These are phyloP conservation scores for Bacillus rossius DNA, from an alignment of 1,140 invertebrate genomes.

Conservation along the genomic window DNA sequence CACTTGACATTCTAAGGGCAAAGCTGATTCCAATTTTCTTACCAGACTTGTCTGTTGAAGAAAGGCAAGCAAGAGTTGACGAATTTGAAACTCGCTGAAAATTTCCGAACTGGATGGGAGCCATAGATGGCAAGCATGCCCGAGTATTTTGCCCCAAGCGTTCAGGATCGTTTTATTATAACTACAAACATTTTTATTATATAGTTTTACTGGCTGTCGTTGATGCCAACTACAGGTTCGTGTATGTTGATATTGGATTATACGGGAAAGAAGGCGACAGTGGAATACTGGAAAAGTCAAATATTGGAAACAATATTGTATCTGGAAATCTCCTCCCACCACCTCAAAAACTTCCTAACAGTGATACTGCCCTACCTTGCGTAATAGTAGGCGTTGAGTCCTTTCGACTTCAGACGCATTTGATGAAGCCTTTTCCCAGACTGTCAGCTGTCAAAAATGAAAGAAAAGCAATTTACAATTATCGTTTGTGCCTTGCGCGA, in stretches of 20 bases:
- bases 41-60: neutral
- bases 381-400: slow-evolving; percentile 36
- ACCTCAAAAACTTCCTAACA: slow-evolving; percentile 20
- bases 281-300: slow-evolving; percentile 21
- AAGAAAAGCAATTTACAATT: too few relatives aligned
- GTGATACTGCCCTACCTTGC: slow-evolving; percentile 24
- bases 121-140: slow-evolving; percentile 42
- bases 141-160: slow-evolving; percentile 28
- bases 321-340: neutral
- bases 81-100: slow-evolving; percentile 27
- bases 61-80: slow-evolving; percentile 29
- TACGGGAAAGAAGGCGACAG: slow-evolving; percentile 34
- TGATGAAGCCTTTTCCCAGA: slow-evolving; percentile 35
- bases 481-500: too few relatives aligned
- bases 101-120: slow-evolving; percentile 35
- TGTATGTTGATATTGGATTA: slow-evolving; percentile 34
- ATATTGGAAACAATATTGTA: too few relatives aligned
- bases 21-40: too few relatives aligned
- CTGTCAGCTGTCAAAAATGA: slow-evolving; percentile 4
- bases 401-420: slow-evolving; percentile 29
- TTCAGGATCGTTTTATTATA: slow-evolving; percentile 31
- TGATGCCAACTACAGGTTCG: slow-evolving; percentile 39
- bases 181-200: slow-evolving; percentile 36
- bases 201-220: slow-evolving; percentile 35
- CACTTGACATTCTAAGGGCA: too few relatives aligned